Percentiles rank a stretch among this genome's conserved stretches.
Evolutionary conservation across 2,888 invertebrate species (phyloP).

Genomic region (Ypsolopha scabrella): DNA sequence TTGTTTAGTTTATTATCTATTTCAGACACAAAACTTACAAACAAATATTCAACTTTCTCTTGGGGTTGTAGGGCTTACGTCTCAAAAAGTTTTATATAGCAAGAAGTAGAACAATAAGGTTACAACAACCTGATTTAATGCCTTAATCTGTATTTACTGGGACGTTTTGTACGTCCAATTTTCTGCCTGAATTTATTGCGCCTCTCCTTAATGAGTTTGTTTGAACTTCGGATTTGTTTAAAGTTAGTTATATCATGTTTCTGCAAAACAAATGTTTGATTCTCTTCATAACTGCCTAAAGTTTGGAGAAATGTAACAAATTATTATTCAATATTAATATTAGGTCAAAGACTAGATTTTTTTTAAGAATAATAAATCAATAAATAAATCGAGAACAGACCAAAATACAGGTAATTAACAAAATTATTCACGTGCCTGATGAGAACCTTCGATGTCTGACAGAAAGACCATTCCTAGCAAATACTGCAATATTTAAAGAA

Average conservation of each 20-base stretch:
- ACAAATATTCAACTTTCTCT: too few relatives aligned
- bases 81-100: neutral
- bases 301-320: neutral
- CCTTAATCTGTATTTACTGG: conserved; percentile 63
- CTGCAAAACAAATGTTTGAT: neutral
- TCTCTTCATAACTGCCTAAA: neutral
- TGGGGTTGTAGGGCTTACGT: neutral
- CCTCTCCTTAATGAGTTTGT: conserved; percentile 43
- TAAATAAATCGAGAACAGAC: too few relatives aligned
- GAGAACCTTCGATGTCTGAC: too few relatives aligned
- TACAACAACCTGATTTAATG: conserved; percentile 56
- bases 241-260: conserved; percentile 1
- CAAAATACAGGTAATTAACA: too few relatives aligned
- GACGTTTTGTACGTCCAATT: conserved; percentile 45
- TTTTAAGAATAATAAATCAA: too few relatives aligned
- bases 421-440: too few relatives aligned
- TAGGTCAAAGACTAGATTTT: too few relatives aligned
- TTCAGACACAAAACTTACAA: too few relatives aligned
- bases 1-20: too few relatives aligned
- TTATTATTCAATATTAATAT: neutral
- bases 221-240: conserved; percentile 23
- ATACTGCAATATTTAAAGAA: too few relatives aligned
- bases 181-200: conserved; percentile 53
- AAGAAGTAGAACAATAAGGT: conserved; percentile 21
- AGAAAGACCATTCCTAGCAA: too few relatives aligned